Conservation (phyloP, 1,140 invertebrate species). For the Gonatopus flavifemur region DNA sequence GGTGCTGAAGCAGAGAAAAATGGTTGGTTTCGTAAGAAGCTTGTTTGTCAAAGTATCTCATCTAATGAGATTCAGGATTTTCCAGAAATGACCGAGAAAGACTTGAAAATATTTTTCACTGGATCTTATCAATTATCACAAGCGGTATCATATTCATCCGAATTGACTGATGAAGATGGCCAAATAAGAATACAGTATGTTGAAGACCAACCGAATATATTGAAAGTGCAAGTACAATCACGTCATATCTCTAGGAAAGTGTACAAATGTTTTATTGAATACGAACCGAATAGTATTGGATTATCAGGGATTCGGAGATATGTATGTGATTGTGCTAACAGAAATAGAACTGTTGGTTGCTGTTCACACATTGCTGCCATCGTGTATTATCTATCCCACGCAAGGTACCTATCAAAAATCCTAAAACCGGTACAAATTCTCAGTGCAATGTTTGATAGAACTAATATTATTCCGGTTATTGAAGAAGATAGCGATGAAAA, state of each 20-base stretch:
- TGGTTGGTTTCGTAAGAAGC: neutral
- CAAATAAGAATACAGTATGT: conserved; percentile 6
- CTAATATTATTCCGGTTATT: neutral
- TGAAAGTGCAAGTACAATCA: conserved; percentile 17
- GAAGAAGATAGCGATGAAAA: conserved; percentile 13
- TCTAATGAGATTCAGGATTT: conserved; percentile 1
- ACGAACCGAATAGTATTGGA: conserved; percentile 9
- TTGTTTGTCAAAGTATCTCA: neutral
- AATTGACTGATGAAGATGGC: neutral
- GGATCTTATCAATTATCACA: conserved; percentile 4
- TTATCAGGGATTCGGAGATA: conserved; percentile 7
- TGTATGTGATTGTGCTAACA: conserved; percentile 16
- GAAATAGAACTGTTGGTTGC: conserved; percentile 10
- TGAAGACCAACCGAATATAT: conserved; percentile 4
- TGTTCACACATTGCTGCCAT: conserved; percentile 10
- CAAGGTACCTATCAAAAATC: conserved; percentile 1
- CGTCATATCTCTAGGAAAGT: conserved; percentile 14
- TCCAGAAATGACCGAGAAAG: neutral
- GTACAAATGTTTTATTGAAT: conserved; percentile 15
- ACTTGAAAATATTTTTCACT: conserved; percentile 3
- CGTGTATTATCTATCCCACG: conserved; percentile 12
- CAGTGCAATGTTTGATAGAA: neutral
- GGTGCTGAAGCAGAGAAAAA: neutral
- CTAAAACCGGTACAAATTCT: conserved; percentile 8
- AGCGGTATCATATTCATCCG: conserved; percentile 1